A percentile compares a stretch with the other conserved stretches of the same genome.
Conservation (phyloP, 2,113 vertebrate species). For the Plecturocebus donacophilus region DNA sequence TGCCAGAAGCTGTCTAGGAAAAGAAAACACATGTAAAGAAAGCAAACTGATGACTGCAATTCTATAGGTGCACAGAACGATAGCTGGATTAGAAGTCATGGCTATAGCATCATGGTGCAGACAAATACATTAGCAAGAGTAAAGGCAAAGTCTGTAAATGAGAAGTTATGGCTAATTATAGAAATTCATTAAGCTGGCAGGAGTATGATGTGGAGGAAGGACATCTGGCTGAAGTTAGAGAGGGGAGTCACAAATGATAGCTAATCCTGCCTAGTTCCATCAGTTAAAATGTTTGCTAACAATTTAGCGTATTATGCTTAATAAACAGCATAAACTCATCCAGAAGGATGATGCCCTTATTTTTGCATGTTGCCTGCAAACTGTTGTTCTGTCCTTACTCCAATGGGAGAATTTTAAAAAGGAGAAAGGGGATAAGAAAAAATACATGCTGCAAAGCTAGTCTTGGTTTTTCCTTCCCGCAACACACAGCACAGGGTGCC, state of each 20-base stretch:
- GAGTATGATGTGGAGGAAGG: neutral
- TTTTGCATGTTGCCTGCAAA: neutral
- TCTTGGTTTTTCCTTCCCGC: neutral
- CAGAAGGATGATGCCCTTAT: neutral
- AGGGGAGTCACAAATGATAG: neutral
- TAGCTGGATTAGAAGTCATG: neutral
- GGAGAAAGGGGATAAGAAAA: neutral
- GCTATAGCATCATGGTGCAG: neutral
- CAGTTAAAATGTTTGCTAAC: neutral
- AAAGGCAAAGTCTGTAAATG: neutral
- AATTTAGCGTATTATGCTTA: neutral
- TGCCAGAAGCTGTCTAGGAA: neutral
- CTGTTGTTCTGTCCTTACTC: neutral
- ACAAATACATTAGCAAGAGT: neutral
- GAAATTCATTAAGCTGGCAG: neutral
- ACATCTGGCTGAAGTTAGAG: neutral
- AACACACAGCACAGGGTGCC: no score
- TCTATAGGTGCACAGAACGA: neutral
- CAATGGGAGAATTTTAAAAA: neutral
- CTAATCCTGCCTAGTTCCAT: neutral
- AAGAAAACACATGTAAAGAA: neutral
- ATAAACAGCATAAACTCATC: neutral
- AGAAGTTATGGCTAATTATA: neutral
- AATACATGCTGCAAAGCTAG: neutral
- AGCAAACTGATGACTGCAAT: neutral